Conservation (phyloP, 2,888 invertebrate genomes). For the Automeris io region DNA sequence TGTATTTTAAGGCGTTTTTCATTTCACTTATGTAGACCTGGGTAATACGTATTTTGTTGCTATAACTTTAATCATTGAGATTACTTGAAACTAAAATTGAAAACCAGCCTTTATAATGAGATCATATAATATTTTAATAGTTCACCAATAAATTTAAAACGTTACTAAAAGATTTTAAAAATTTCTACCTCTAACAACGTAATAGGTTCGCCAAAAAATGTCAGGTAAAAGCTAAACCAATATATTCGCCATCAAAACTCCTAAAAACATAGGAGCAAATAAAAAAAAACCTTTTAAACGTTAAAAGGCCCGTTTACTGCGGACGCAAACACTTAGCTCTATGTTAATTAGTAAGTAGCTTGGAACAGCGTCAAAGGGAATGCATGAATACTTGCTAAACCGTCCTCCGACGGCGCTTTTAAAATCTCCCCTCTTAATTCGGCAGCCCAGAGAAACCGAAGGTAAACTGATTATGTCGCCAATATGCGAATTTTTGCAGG, state of each 20-base stretch:
- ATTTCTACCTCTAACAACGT: constrained; percentile 41
- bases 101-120: too few species aligned
- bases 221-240: constrained; percentile 58
- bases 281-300: constrained; percentile 70
- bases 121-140: too few species aligned
- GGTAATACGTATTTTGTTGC: too few species aligned
- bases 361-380: constrained; percentile 73
- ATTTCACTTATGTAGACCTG: too few species aligned
- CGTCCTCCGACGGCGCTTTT: constrained; percentile 67
- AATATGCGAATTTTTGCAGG: constrained; percentile 60
- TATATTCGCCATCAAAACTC: constrained; percentile 60
- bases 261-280: constrained; percentile 57
- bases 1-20: too few species aligned
- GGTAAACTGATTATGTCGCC: constrained; percentile 69
- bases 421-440: constrained; percentile 68
- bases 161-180: constrained; percentile 22
- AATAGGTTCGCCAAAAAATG: constrained; percentile 57
- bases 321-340: constrained; percentile 75
- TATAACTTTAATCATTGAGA: too few species aligned
- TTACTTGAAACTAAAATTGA: too few species aligned
- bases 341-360: constrained; percentile 75
- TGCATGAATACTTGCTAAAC: constrained; percentile 72
- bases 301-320: constrained; percentile 76
- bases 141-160: neutral
- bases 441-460: constrained; percentile 64